Percentiles rank a stretch among this genome's conserved stretches.
Conservation (phyloP, 2,888 invertebrate species). For the Fabriciana adippe region DNA sequence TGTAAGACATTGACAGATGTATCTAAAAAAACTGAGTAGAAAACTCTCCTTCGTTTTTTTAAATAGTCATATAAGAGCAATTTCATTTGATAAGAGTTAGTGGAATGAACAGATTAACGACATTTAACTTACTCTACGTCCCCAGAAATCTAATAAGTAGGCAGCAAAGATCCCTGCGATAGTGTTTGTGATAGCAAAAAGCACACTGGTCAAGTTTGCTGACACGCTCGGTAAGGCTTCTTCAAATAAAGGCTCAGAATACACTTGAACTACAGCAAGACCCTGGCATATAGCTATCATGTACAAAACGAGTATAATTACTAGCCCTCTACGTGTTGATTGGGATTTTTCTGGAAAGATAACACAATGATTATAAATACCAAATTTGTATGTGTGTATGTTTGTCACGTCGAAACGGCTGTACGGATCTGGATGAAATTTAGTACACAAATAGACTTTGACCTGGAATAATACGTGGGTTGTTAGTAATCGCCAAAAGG, state of each 20-base stretch:
- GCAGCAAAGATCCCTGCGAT: slow-evolving; percentile 56
- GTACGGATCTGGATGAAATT: too few relatives aligned
- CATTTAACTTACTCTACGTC: slow-evolving; percentile 57
- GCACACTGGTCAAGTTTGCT: slow-evolving; percentile 55
- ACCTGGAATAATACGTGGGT: too few relatives aligned
- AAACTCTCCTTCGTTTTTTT: too few relatives aligned
- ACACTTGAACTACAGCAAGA: slow-evolving; percentile 62
- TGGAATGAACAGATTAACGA: not conserved
- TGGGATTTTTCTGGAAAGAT: slow-evolving; percentile 56
- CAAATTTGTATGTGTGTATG: too few relatives aligned
- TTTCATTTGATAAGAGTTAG: not conserved
- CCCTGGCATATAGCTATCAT: slow-evolving; percentile 65
- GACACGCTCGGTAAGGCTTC: slow-evolving; percentile 61
- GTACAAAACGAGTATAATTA: slow-evolving; percentile 49
- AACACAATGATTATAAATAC: too few relatives aligned
- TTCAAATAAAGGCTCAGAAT: slow-evolving; percentile 63
- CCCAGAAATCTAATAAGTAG: slow-evolving; percentile 57
- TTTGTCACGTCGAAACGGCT: too few relatives aligned
- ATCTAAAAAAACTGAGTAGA: too few relatives aligned
- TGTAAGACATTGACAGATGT: too few relatives aligned
- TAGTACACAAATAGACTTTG: too few relatives aligned
- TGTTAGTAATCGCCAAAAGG: too few relatives aligned
- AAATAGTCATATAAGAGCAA: not conserved
- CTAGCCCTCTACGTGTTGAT: slow-evolving; percentile 56
- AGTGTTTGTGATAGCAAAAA: slow-evolving; percentile 54